Conservation (phyloP, 23 tunicate genomes). For the Halocynthia aurantium region DNA sequence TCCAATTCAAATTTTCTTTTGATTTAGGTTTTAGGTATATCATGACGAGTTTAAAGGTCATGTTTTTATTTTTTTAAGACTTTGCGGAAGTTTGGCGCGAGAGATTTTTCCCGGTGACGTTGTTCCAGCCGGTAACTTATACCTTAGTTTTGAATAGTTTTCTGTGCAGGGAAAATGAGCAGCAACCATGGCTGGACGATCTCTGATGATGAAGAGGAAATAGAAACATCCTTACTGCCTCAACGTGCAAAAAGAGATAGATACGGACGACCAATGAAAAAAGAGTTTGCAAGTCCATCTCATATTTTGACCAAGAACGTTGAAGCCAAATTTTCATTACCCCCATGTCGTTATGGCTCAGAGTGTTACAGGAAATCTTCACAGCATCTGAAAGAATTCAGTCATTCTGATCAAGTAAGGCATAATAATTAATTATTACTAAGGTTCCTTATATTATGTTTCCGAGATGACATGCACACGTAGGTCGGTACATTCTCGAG, state of each 20-base stretch:
- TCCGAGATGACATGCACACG: no score
- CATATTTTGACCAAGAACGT: slow-evolving; percentile 4
- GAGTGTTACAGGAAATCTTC: slow-evolving; percentile 63
- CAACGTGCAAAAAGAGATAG: background rate
- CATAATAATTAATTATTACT: background rate
- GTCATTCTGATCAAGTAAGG: slow-evolving; percentile 13
- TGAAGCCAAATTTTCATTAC: slow-evolving; percentile 1
- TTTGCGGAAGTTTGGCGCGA: no score
- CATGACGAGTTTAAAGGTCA: no score
- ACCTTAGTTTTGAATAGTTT: no score
- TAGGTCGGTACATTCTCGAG: no score
- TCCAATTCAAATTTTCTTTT: no score
- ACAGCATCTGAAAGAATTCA: slow-evolving; percentile 43
- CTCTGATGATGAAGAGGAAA: slow-evolving; percentile 2
- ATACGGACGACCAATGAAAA: background rate
- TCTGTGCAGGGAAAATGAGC: no score
- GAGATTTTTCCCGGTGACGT: no score
- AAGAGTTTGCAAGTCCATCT: slow-evolving; percentile 37
- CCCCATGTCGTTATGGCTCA: slow-evolving; percentile 34
- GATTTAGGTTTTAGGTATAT: no score
- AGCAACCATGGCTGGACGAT: background rate
- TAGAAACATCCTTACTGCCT: background rate
- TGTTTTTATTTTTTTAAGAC: no score
- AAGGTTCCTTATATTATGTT: background rate
- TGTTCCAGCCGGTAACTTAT: no score